A percentile compares a stretch with the other conserved stretches of the same genome.
Conservation (phyloP, 2,888 invertebrate genomes). For the Syritta pipiens region DNA sequence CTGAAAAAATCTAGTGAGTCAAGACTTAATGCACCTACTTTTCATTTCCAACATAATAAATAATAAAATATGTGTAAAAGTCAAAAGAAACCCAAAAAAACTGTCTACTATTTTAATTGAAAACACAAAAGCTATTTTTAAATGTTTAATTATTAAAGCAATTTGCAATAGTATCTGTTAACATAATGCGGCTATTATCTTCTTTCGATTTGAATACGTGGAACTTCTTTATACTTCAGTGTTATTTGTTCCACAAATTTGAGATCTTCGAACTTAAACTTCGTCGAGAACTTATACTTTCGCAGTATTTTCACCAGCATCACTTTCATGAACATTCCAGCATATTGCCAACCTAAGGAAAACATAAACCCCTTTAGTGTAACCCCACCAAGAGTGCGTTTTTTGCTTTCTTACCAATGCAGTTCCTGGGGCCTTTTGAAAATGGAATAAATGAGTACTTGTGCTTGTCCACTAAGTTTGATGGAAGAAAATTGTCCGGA, state of each 20-base stretch:
- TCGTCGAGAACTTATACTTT: constrained; percentile 65
- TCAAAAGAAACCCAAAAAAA: too few relatives aligned
- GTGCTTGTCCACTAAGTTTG: constrained; percentile 64
- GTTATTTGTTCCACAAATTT: constrained; percentile 14
- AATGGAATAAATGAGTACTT: constrained; percentile 72
- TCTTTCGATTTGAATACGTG: constrained; percentile 41
- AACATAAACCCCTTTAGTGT: too few relatives aligned
- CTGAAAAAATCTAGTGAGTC: too few relatives aligned
- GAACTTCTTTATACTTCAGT: constrained; percentile 34
- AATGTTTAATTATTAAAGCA: neutral
- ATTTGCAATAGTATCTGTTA: neutral
- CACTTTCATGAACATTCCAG: constrained; percentile 57
- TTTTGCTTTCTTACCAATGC: constrained; percentile 71
- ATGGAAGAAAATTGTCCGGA: constrained; percentile 71
- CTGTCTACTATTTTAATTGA: too few relatives aligned
- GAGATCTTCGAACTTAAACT: constrained; percentile 60
- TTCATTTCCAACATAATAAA: too few relatives aligned
- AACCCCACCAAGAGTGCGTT: rapidly evolving
- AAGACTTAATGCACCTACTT: too few relatives aligned
- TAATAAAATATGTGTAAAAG: too few relatives aligned
- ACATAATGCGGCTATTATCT: constrained; percentile 5
- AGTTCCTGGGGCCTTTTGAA: constrained; percentile 71
- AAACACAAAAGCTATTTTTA: neutral
- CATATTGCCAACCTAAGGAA: constrained; percentile 70
- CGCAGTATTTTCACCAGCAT: constrained; percentile 58